These are phyloP conservation scores for Drepana falcataria DNA, from an alignment of 2,888 invertebrate species.

Conservation along the genomic window DNA sequence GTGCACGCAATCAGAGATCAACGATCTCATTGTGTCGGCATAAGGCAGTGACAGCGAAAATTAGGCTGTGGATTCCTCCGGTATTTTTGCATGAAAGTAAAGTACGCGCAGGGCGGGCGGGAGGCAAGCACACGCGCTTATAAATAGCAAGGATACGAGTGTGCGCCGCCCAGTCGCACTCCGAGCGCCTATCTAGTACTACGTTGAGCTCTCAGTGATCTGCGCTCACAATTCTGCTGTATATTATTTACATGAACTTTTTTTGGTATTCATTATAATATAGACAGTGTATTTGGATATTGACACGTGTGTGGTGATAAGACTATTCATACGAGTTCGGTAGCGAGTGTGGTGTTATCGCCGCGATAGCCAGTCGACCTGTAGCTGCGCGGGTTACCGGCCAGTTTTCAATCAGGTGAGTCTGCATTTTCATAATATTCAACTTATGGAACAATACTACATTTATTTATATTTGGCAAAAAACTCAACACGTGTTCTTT, in stretches of 20 bases:
- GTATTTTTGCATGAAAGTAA: constrained; percentile 70
- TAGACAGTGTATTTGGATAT: constrained; percentile 33
- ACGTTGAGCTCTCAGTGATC: constrained; percentile 26
- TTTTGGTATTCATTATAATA: constrained; percentile 10
- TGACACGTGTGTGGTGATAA: constrained; percentile 39
- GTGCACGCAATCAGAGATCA: constrained; percentile 63
- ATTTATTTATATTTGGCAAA: too few species aligned
- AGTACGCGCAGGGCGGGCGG: constrained; percentile 59
- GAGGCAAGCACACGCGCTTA: constrained; percentile 40
- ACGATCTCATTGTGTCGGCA: constrained; percentile 71
- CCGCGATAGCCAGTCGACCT: constrained; percentile 17
- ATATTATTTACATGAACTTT: constrained; percentile 1
- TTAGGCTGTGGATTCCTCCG: constrained; percentile 70
- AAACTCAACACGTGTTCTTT: too few species aligned
- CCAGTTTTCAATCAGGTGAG: constrained; percentile 26
- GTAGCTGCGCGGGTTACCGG: constrained; percentile 6
- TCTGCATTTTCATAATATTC: constrained; percentile 5
- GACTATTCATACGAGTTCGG: constrained; percentile 19
- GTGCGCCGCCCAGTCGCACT: constrained; percentile 68
- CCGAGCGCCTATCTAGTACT: constrained; percentile 32
- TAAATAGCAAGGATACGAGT: constrained; percentile 55
- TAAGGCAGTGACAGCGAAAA: constrained; percentile 70
- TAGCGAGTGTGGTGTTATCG: constrained; percentile 23
- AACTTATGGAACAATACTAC: too few species aligned
- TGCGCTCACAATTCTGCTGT: background rate